A percentile compares a stretch with the other conserved stretches of the same genome.
Evolutionary conservation across 2,113 vertebrate species (phyloP).

Genomic region (Proterorhinus semilunaris): DNA sequence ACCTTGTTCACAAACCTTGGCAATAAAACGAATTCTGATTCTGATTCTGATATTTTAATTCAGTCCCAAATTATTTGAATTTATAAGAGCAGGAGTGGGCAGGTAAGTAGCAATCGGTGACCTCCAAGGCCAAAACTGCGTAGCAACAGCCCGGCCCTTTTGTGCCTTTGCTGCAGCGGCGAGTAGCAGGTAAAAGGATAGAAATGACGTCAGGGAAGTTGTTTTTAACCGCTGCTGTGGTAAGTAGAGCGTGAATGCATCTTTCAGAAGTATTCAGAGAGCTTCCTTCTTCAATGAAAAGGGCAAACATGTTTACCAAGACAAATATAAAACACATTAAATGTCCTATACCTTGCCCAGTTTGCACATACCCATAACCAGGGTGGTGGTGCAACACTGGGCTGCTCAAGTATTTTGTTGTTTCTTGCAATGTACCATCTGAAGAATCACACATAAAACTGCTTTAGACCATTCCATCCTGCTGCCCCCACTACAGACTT

Average conservation of each 20-base stretch:
- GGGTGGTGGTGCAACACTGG: not conserved
- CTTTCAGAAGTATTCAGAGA: slow-evolving; percentile 11
- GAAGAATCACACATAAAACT: too few species aligned
- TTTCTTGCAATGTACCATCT: not conserved
- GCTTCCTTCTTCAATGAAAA: not conserved
- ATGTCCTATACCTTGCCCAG: not conserved
- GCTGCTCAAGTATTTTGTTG: not conserved
- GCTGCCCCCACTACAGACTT: too few species aligned
- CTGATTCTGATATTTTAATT: too few species aligned
- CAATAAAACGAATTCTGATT: too few species aligned
- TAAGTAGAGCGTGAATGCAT: slow-evolving; percentile 17
- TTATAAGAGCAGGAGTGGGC: not conserved
- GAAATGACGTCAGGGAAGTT: slow-evolving; percentile 21
- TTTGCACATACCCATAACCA: not conserved
- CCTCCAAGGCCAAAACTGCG: not conserved
- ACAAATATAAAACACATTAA: not conserved
- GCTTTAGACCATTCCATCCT: too few species aligned
- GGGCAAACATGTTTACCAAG: not conserved
- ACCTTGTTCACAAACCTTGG: too few species aligned
- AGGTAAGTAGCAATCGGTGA: not conserved
- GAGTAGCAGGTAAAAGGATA: slow-evolving; percentile 12
- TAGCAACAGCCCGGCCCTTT: not conserved
- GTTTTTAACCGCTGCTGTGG: slow-evolving; percentile 18
- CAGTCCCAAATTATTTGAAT: too few species aligned
- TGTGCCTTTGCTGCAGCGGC: not conserved